Base-by-base conservation (phyloP, 2,113 vertebrate genomes). In the Istiophorus platypterus region DNA sequence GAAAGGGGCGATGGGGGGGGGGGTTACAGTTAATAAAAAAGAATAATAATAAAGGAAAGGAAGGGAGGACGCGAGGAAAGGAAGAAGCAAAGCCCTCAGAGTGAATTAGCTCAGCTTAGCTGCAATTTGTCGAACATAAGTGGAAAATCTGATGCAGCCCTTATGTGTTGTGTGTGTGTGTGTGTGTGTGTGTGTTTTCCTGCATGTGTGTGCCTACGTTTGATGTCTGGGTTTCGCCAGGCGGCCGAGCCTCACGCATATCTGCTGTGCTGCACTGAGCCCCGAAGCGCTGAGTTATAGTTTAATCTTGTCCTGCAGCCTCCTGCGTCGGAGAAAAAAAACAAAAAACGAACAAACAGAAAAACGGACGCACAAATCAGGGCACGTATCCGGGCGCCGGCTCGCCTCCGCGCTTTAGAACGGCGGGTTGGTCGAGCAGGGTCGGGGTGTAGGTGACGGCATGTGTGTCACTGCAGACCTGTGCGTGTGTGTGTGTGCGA, bases 281-380 rank as follows among this genome's bases (percentile, higher is more conserved):
- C 68, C 78, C 5, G 18, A 54, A 73, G 72, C 9, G 18, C 71
- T 87, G 85, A 89, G 70, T 85, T 89, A 85, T 85, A 4, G 88
- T 80, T 80, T 79, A 85, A 78, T 85, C 72, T 85, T 58, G 24
- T 76, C 39, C 76, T 79, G 62, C 75, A 65, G 70, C 81, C 57
- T 81, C 66, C 78, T 72, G 76, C 85, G 71, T 77, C 54, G 31
- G 72, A 81, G n/a, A n/a, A n/a, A n/a, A n/a, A n/a, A n/a, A n/a
- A n/a, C n/a, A n/a, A n/a, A n/a, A n/a, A n/a, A n/a, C n/a, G n/a
- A n/a, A n/a, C n/a, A n/a, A n/a, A n/a, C n/a, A n/a, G n/a, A n/a
- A n/a, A 85, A 85, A 80, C 72, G 70, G 45, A 45, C 69, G 74
- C 80, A 75, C 88, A 87, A 87, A 87, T 87, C 82, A 85, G 45